phyloP scores from a whole-genome alignment of 2,888 invertebrate species.

The Sericinus montela region DNA sequence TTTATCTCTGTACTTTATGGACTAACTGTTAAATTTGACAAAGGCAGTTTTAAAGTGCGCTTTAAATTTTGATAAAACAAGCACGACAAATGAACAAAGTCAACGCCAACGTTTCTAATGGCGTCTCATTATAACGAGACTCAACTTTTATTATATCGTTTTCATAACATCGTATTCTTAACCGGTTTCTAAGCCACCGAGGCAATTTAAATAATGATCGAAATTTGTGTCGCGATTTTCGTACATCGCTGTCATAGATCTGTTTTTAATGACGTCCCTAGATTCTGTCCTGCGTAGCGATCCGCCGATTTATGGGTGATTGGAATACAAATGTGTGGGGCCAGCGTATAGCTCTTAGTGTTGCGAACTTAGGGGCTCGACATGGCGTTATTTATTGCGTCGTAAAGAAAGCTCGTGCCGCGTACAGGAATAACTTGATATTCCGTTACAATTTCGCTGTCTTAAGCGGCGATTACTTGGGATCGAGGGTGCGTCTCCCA shows the following conservation, averaged over 20 bases:
- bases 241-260: conserved; percentile 32
- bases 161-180: conserved; percentile 23
- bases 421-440: conserved; percentile 63
- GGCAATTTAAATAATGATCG: conserved; percentile 30
- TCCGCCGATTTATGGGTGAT: conserved; percentile 56
- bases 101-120: conserved; percentile 6
- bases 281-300: conserved; percentile 36
- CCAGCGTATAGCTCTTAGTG: conserved; percentile 53
- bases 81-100: not conserved
- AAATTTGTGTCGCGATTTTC: conserved; percentile 21
- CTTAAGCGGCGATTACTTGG: not conserved
- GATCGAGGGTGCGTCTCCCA: not conserved
- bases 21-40: not conserved
- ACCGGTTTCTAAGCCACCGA: conserved; percentile 23
- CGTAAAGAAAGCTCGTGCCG: conserved; percentile 65
- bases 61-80: conserved; percentile 3
- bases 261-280: conserved; percentile 34
- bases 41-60: not conserved
- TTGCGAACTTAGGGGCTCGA: conserved; percentile 52
- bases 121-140: conserved; percentile 4
- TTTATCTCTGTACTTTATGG: not conserved
- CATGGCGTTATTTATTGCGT: conserved; percentile 60
- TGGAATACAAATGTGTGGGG: conserved; percentile 48
- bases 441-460: conserved; percentile 58
- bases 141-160: conserved; percentile 17